Evolutionary conservation across 2,797 vertebrate genomes (phyloP), one percentile per base, ranked within the genome.

Genomic region (Mustela erminea): DNA sequence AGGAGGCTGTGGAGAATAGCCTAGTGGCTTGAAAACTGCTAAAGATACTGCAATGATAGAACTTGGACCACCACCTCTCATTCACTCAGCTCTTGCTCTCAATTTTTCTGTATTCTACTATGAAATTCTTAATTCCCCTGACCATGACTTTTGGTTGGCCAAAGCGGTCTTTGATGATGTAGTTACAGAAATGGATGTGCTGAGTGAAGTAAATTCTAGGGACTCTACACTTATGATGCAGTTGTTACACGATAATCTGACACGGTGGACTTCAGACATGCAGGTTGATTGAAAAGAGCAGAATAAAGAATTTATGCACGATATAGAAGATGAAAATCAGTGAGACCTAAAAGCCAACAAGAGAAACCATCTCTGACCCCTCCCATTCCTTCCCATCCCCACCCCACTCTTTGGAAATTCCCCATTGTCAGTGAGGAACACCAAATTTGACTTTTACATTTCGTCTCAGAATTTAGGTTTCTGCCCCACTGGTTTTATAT

Each of bases 51-150:
- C 99, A 98, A 99, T 99, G 99, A 99, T 98, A 97, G 99, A 99
- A 98, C 99, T 99, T 98, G 99, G 99, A 1, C 99, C 99, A 96
- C 99, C 99, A 58, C 99, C 99, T 98, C 99, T 99, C 82, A 99
- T 99, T 97, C 99, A 99, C 97, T 99, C 99, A 98, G 99, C 99
- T 98, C 99, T 99, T 38, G 99, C 99, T 95, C 99, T 99, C 98
- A 99, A 99, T 99, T 99, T 99, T 99, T 99, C 99, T 14, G 99
- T 99, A 99, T 99, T 99, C 99, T 99, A 99, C 98, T 99, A 99
- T 97, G 99, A 99, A 99, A 99, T 99, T 98, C 99, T 99, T 99
- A 99, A 99, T 99, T 99, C 99, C 94, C 99, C 99, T 66, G 99
- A 99, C 98, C 99, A 20, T 56, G 43, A 46, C 43, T 35, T 46